These are phyloP conservation scores for Catostomus latipinnis DNA, from an alignment of 2,797 vertebrate genomes.

Conservation along the genomic window DNA sequence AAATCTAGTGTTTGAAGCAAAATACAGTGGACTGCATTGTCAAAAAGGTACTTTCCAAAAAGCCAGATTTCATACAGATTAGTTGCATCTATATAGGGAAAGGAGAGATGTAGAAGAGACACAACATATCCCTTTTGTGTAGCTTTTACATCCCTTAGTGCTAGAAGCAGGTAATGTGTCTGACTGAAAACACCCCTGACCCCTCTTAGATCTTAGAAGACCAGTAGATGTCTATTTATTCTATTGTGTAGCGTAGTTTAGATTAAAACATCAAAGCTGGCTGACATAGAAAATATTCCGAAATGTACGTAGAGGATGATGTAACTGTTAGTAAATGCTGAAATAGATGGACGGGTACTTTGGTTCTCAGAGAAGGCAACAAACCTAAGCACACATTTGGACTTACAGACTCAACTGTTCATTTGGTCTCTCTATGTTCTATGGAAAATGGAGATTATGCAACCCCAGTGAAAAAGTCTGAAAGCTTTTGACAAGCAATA, in stretches of 20 bases:
- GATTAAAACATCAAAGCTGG: conserved; percentile 49
- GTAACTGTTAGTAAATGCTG: conserved; percentile 38
- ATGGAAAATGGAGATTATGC: conserved; percentile 52
- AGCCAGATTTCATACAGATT: conserved; percentile 57
- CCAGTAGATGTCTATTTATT: conserved; percentile 58
- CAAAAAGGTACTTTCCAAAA: conserved; percentile 58
- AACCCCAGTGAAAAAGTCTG: conserved; percentile 47
- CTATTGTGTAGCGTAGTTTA: conserved; percentile 56
- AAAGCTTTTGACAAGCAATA: conserved; percentile 54
- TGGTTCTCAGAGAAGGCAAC: neutral
- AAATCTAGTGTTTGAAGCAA: conserved; percentile 41
- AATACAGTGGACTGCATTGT: conserved; percentile 66
- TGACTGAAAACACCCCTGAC: conserved; percentile 21
- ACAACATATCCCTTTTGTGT: conserved; percentile 23
- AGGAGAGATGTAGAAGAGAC: conserved; percentile 37
- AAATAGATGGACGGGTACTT: conserved; percentile 21
- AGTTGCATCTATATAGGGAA: conserved; percentile 56
- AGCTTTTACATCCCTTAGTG: conserved; percentile 21
- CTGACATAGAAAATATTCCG: conserved; percentile 40
- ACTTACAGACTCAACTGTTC: conserved; percentile 31
- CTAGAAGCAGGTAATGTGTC: conserved; percentile 29
- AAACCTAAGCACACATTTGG: conserved; percentile 52
- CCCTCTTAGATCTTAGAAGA: conserved; percentile 49
- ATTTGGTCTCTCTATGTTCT: conserved; percentile 11
- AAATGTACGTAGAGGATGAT: conserved; percentile 38